Evolutionary conservation across 2,888 invertebrate genomes (phyloP), one percentile per base, ranked within the genome.

Genomic region (Xanthostigma xanthostigma): DNA sequence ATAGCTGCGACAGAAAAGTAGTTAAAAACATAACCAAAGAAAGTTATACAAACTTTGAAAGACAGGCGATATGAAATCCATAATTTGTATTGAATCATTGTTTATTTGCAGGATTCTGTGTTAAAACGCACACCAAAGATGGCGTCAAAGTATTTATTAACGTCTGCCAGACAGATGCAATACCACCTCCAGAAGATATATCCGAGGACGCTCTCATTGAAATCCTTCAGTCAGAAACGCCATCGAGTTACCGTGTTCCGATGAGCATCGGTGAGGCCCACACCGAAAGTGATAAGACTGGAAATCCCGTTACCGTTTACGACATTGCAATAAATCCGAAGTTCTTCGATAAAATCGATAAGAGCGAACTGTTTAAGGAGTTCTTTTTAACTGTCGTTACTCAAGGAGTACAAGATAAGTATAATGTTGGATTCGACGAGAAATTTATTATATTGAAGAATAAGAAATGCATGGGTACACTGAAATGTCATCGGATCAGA

Each of bases 261-360:
- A 87, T 94, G 87, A 92, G 92, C 63, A 83, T 94, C 53, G 91
- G 91, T 0, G 84, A 84, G 60, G 78, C 85, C 5, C 80, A 84
- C 56, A 73, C 74, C 8, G 90, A 89, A 59, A 66, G 70, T 17
- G 92, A 92, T 62, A 91, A 88, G 64, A 74, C 78, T 46, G 85
- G 86, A 35, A 70, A 74, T 17, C 76, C 79, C 0, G 83, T 84
- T 37, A 77, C 78, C 50, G 87, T 79, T 0, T 88, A 84, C 61
- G 93, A 94, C 65, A 78, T 94, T 34, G 87, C 89, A 3, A 76
- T 94, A 36, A 84, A 89, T 65, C 76, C 85, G 3, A 67, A 69
- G 2, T 93, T 91, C 60, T 82, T 83, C 59, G 70, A 74, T 35
- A 90, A 89, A 72, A 78, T 89, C 50, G 73, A 79, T 59, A 74